Percentiles rank a stretch among this genome's conserved stretches.
These are phyloP conservation scores for Sthenelais limicola DNA, from an alignment of 2,888 invertebrate species.

Conservation along the genomic window DNA sequence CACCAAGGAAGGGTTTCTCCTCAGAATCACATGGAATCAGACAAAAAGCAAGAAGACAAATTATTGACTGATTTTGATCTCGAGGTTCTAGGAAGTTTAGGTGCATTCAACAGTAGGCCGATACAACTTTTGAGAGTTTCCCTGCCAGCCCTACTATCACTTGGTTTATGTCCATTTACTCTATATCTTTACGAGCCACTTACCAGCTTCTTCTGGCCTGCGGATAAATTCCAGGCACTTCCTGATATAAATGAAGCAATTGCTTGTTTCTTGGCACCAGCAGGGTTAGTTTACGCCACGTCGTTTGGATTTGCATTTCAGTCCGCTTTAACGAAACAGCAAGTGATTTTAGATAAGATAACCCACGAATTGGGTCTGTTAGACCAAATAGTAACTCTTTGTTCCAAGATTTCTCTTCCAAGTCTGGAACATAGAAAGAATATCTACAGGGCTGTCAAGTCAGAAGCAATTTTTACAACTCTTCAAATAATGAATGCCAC, in stretches of 20 bases:
- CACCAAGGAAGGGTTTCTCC: neutral
- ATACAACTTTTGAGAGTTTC: conserved; percentile 57
- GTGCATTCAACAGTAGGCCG: conserved; percentile 53
- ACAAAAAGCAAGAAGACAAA: conserved; percentile 19
- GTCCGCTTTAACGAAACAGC: conserved; percentile 58
- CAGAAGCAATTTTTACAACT: conserved; percentile 60
- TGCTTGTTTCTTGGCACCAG: conserved; percentile 62
- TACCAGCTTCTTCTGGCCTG: conserved; percentile 55
- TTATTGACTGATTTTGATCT: conserved; percentile 57
- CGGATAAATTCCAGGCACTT: conserved; percentile 42
- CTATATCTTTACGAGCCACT: conserved; percentile 60
- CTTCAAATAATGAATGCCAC: conserved; percentile 58
- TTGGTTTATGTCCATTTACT: conserved; percentile 59
- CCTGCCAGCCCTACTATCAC: conserved; percentile 57
- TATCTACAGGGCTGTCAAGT: conserved; percentile 55
- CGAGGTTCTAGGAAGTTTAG: conserved; percentile 56
- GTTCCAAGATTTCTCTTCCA: conserved; percentile 55
- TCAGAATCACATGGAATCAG: neutral
- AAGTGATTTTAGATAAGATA: conserved; percentile 56
- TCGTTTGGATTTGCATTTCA: conserved; percentile 64
- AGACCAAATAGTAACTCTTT: conserved; percentile 61
- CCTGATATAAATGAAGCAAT: conserved; percentile 64
- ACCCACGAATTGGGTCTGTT: conserved; percentile 59
- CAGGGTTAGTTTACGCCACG: conserved; percentile 63
- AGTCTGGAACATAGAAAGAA: conserved; percentile 46